Conservation (phyloP, 2,797 vertebrate genomes). For the Enteromius treurensis region DNA sequence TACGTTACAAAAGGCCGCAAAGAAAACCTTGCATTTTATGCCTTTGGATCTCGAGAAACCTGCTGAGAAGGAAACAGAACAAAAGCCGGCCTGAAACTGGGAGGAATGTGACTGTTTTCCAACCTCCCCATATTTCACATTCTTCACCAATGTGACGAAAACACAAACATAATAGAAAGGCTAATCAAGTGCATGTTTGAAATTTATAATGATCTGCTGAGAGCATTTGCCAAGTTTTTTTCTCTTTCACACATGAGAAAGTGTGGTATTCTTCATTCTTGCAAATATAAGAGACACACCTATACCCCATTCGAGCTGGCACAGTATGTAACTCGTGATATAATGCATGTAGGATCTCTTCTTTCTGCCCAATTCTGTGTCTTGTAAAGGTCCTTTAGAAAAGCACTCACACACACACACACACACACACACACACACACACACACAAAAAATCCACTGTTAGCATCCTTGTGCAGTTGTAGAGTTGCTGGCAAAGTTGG, state of each 20-base stretch:
- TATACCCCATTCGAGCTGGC: background rate
- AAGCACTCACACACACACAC: background rate
- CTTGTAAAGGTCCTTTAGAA: background rate
- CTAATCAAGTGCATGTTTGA: constrained; percentile 55
- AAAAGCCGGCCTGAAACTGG: constrained; percentile 52
- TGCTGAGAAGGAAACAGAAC: constrained; percentile 59
- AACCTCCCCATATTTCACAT: constrained; percentile 68
- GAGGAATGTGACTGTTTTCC: constrained; percentile 67
- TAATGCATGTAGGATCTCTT: constrained; percentile 5
- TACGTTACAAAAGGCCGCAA: constrained; percentile 26
- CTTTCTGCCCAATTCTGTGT: background rate
- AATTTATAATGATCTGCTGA: constrained; percentile 42
- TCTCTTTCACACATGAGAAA: constrained; percentile 23
- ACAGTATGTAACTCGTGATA: background rate
- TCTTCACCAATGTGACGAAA: constrained; percentile 50
- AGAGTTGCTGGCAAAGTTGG: background rate
- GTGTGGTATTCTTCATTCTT: constrained; percentile 50
- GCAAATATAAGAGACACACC: constrained; percentile 56
- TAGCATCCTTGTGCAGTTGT: background rate
- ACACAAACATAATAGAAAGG: constrained; percentile 49
- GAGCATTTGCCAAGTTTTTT: constrained; percentile 53
- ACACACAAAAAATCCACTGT: background rate
- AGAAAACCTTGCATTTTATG: constrained; percentile 65
- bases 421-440: background rate
- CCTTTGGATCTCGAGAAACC: constrained; percentile 71